Percentiles rank a stretch among this genome's conserved stretches.
Evolutionary conservation across 2,113 vertebrate genomes (phyloP).

Genomic region (Chroicocephalus ridibundus): DNA sequence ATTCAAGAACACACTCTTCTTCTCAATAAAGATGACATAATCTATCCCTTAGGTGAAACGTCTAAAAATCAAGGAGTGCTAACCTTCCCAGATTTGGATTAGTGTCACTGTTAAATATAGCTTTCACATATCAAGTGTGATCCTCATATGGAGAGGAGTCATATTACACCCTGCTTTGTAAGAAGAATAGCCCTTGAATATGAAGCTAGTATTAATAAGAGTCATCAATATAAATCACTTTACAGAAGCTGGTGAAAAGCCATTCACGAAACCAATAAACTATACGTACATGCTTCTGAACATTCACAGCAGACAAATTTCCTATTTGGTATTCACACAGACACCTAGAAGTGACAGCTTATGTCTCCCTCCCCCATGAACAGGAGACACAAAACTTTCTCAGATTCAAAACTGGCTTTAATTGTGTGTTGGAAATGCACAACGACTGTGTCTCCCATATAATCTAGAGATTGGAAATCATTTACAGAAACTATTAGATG

Average conservation of each 20-base stretch:
- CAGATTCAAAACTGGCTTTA: neutral
- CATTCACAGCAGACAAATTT: neutral
- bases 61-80: neutral
- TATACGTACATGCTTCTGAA: neutral
- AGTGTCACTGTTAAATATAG: neutral
- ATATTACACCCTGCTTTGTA: neutral
- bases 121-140: neutral
- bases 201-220: neutral
- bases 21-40: neutral
- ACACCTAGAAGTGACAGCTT: neutral
- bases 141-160: neutral
- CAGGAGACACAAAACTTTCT: neutral
- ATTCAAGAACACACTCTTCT: neutral
- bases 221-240: slow-evolving; percentile 30
- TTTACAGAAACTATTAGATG: neutral
- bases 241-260: neutral
- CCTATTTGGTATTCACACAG: neutral
- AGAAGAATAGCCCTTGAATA: neutral
- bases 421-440: neutral
- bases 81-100: neutral
- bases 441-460: neutral
- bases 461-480: neutral
- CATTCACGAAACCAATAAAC: slow-evolving; percentile 10
- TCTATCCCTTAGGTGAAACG: neutral
- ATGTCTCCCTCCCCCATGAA: neutral